phyloP scores from a whole-genome alignment of 2,797 vertebrate species.

The Pagetopsis macropterus region DNA sequence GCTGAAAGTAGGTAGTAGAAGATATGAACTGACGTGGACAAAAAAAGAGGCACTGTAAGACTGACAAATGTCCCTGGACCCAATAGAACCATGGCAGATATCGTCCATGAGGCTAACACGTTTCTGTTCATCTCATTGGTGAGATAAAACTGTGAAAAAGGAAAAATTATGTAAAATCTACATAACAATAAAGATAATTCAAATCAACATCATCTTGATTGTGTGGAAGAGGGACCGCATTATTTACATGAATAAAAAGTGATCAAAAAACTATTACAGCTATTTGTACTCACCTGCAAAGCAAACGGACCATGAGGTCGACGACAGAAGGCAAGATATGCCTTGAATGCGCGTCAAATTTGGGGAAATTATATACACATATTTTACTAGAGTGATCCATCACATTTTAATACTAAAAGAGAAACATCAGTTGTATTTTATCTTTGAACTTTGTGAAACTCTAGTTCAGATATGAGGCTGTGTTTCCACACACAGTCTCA shows the following conservation, averaged over 20 bases:
- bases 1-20: constrained; percentile 5
- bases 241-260: constrained; percentile 61
- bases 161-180: constrained; percentile 33
- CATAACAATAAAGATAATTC: constrained; percentile 26
- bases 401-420: constrained; percentile 25
- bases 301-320: constrained; percentile 33
- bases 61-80: not conserved
- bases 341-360: constrained; percentile 18
- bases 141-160: constrained; percentile 24
- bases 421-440: constrained; percentile 5
- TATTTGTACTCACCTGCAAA: constrained; percentile 44
- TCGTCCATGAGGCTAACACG: not conserved
- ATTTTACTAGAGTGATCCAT: constrained; percentile 47
- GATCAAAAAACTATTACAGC: constrained; percentile 40
- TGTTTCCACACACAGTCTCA: constrained; percentile 26
- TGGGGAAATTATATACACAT: constrained; percentile 42
- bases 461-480: constrained; percentile 38
- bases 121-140: constrained; percentile 6
- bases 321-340: constrained; percentile 28
- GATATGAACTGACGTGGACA: not conserved
- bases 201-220: constrained; percentile 44
- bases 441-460: constrained; percentile 21
- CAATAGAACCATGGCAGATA: not conserved
- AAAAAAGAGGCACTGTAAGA: constrained; percentile 8
- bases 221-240: constrained; percentile 16